phyloP scores from a whole-genome alignment of 2,888 invertebrate genomes.

The Patella caerulea region DNA sequence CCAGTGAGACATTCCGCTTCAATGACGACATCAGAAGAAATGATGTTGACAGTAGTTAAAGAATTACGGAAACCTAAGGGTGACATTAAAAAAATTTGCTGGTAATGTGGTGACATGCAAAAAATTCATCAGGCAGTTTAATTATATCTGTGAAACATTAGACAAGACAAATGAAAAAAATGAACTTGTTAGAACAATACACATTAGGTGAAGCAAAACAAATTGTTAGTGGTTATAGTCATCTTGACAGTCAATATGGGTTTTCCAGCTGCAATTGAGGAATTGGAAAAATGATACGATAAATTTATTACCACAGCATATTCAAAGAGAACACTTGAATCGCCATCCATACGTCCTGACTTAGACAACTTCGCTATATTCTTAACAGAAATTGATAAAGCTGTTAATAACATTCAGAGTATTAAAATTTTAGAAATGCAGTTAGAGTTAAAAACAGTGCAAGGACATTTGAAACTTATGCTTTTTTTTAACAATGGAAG shows the following conservation, averaged over 20 bases:
- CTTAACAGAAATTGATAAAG: neutral
- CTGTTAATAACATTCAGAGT: neutral
- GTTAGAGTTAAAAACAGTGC: no score
- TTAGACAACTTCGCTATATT: conserved; percentile 13
- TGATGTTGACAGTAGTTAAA: neutral
- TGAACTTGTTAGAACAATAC: conserved; percentile 12
- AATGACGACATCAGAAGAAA: neutral
- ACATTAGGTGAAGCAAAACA: neutral
- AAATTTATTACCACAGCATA: conserved; percentile 9
- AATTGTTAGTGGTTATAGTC: neutral
- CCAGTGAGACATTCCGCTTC: neutral
- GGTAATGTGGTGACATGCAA: neutral
- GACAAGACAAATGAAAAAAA: neutral
- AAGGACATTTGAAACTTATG: no score
- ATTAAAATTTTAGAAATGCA: neutral
- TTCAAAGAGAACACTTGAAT: conserved; percentile 10
- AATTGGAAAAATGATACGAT: conserved; percentile 16
- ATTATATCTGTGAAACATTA: neutral
- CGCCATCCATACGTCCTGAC: neutral
- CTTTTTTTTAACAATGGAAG: no score
- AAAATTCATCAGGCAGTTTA: conserved; percentile 6
- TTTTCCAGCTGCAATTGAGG: conserved; percentile 11
- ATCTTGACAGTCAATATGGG: neutral
- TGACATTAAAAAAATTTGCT: neutral
- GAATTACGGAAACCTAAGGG: neutral